Conservation (phyloP, 1,140 invertebrate genomes). For the Drosophila tropicalis region DNA sequence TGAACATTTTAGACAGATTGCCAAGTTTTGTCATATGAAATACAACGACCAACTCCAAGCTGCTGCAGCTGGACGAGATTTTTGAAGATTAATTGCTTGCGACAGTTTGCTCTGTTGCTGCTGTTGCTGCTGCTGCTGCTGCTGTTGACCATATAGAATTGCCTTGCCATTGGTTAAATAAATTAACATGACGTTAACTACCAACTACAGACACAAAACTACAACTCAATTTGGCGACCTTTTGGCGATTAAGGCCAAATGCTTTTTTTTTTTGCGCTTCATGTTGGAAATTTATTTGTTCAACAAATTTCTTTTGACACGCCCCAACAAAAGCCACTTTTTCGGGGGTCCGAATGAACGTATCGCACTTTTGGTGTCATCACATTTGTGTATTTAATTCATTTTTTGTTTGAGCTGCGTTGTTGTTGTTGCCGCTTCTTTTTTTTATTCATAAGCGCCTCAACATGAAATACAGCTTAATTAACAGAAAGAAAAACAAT, state of each 20-base stretch:
- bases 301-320: conserved; percentile 73
- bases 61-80: conserved; percentile 58
- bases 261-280: conserved; percentile 35
- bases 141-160: conserved; percentile 69
- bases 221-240: conserved; percentile 66
- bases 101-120: conserved; percentile 61
- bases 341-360: background rate
- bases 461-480: conserved; percentile 77
- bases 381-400: conserved; percentile 46
- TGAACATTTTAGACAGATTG: conserved; percentile 79
- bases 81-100: conserved; percentile 82
- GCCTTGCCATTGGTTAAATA: conserved; percentile 32
- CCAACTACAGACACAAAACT: conserved; percentile 53
- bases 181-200: conserved; percentile 61
- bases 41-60: conserved; percentile 20
- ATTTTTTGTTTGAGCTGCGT: conserved; percentile 16
- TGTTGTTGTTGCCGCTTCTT: conserved; percentile 44
- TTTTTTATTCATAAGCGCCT: conserved; percentile 76
- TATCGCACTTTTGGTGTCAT: conserved; percentile 64
- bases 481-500: conserved; percentile 59
- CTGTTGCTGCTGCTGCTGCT: conserved; percentile 41
- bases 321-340: conserved; percentile 53
- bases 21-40: conserved; percentile 72
- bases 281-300: conserved; percentile 53
- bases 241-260: conserved; percentile 59